Evolutionary conservation across 1,140 invertebrate species (phyloP), one percentile per base, ranked within the genome.

Genomic region (Drosophila ogumai): DNA sequence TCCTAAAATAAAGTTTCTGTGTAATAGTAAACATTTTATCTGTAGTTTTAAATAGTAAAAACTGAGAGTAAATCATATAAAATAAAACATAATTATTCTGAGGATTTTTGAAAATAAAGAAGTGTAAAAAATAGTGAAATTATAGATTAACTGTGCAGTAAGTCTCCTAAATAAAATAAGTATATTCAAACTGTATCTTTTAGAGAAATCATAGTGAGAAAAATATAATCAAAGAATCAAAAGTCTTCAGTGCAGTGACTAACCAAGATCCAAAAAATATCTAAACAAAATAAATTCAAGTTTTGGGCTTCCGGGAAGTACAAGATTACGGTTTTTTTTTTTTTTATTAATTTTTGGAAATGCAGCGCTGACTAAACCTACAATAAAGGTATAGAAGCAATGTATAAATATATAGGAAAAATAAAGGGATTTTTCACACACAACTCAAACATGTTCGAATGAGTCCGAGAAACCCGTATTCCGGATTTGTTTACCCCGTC

Each of bases 381-480:
- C 28, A 13, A 19, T 32, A 34, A 49, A 65, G 28, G 46, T 43
- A 19, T 22, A 44, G 19, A 5, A 13, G 2, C n/a, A n/a, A n/a
- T n/a, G n/a, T 40, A 13, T 36, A 4, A 12, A 15, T 38, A 19
- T 22, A 36, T 31, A 9, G 0, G 10, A 13, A 36, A 64, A 86
- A 87, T 65, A 76, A n/a, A 22, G 71, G 63, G 63, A 79, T 68
- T 50, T 69, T 10, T 0, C 15, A 2, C 6, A 22, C 49, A 22
- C 81, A 78, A 66, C 79, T 57, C 56, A n/a, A 82, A 82, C 75
- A 50, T 68, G 76, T 68, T 73, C 56, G 71, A 54, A 73, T 75
- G 28, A 59, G 32, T 55, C 31, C 50, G 38, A 22, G n/a, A 9
- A 22, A 36, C 34, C 34, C 13, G 32, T 55, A 55, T 55, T 55